Evolutionary conservation across 2,113 vertebrate genomes (phyloP), one percentile per base, ranked within the genome.

Genomic region (Eulemur macaco): DNA sequence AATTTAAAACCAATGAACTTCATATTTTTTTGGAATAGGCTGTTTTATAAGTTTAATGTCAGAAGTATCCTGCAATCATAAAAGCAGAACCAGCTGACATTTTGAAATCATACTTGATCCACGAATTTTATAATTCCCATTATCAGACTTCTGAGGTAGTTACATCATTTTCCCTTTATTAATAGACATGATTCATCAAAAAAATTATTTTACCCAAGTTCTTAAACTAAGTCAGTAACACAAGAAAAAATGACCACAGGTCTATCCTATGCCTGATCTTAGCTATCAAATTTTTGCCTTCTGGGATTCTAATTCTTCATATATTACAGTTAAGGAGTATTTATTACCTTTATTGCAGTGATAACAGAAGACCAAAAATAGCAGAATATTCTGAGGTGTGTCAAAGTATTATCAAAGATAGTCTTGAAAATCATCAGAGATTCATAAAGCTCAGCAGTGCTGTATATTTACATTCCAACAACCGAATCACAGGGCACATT

Each of bases 81-180:
- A 60, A 81, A 58, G n/a, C 29, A 39, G 54, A 78, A 20, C 37
- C 17, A 54, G n/a, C 1, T 37, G 39, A 58, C 8, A 42, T 39
- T 71, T 10, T 29, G 73, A 90, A 93, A 81, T 34, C 34, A 54
- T 2, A 50, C 31, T 47, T 88, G 34, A 80, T 6, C 34, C 50
- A 82, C 63, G 20, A 76, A 71, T 25, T n/a, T 69, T 69, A 85
- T n/a, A 31, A 8, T 18, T 85, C 15, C 17, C 74, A 71, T 54
- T 25, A 68, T 82, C n/a, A 84, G 27, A 77, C 31, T 84, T 83
- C 66, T 27, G 82, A 93, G 95, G 86, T 91, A 96, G 89, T 25
- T 88, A 63, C 7, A 27, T 39, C 42, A 34, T 37, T 76, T 71
- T 64, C 63, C 85, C 69, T 93, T 80, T 50, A 21, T 5, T 47